Base-by-base conservation (phyloP, 2,113 vertebrate species). In the Sebastes schlegelii region DNA sequence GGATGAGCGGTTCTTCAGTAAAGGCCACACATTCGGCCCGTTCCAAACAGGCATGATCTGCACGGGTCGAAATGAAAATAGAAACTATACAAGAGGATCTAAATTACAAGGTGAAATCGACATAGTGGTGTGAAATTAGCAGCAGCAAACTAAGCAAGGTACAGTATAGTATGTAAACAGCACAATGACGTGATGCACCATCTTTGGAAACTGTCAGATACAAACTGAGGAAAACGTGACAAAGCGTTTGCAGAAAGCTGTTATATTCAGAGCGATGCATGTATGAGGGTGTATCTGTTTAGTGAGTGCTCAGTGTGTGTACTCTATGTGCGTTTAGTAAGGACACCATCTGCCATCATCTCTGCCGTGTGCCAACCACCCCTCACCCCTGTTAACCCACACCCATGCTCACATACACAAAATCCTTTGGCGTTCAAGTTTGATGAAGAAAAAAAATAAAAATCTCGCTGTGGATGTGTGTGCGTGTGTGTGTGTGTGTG, bases 261-360 rank as follows among this genome's bases (percentile, higher is more conserved):
- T 34, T 61, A 23, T 42, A 67, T 34, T 13, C 54, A 26, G 54
- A 70, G 34, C 19, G 21, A 19, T 51, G 60, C 40, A 48, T 46
- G 62, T 45, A 5, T 14, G 9, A 60, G 42, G 26, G 26, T 60
- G 40, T 72, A 64, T 86, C 57, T 79, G 48, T 60, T 74, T 52
- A 75, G 45, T 78, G 10, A 49, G 63, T 57, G 61, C 88, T 75
- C 69, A 61, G 58, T 76, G 77, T 63, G 16, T 70, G 52, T 63
- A 80, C 80, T 82, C 83, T 85, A 77, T 84, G 80, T 83, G 71
- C 77, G 79, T 89, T 89, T 80, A 90, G 88, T 87, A 82, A 89
- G 89, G 77, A 88, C 83, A 84, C 93, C 93, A 94, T 94, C 93
- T 94, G 93, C 81, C 88, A 84, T 88, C 77, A 43, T 92, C 69